A percentile compares a stretch with the other conserved stretches of the same genome.
Evolutionary conservation across 2,888 invertebrate species (phyloP).

Genomic region (Leptinotarsa juncta): DNA sequence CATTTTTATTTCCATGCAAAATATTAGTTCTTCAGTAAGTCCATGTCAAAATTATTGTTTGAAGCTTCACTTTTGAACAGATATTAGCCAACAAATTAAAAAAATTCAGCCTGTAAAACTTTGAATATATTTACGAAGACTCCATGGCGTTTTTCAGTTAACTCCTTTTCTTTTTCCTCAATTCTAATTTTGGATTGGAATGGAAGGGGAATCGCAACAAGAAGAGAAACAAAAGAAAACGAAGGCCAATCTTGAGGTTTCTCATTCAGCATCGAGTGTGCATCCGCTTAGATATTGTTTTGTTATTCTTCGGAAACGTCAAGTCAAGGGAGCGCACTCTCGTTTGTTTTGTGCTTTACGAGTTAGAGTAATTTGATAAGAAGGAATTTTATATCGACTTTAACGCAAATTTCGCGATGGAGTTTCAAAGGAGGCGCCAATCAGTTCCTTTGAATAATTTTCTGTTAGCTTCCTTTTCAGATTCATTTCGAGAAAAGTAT

Average conservation of each 20-base stretch:
- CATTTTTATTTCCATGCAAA: no score
- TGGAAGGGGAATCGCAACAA: constrained; percentile 7
- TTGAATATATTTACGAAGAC: no score
- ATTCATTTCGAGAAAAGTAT: background rate
- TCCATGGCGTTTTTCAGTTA: no score
- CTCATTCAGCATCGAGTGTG: constrained; percentile 1
- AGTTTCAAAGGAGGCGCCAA: background rate
- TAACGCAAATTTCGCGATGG: background rate
- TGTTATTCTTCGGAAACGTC: background rate
- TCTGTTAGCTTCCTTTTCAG: background rate
- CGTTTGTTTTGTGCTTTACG: constrained; percentile 5
- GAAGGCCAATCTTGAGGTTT: background rate
- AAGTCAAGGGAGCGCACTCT: background rate
- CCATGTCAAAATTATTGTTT: no score
- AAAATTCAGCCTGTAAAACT: no score
- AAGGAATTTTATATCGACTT: constrained; percentile 8
- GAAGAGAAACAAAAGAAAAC: background rate
- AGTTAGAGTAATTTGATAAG: constrained; percentile 3
- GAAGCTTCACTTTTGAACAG: no score
- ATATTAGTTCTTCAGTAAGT: no score
- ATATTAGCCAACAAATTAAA: no score
- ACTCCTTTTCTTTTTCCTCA: background rate
- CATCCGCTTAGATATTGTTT: background rate
- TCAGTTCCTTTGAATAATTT: constrained; percentile 1
- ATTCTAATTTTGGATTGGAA: constrained; percentile 11